Percentiles rank a stretch among this genome's conserved stretches.
These are phyloP conservation scores for Metopia argyrocephala DNA, from an alignment of 2,888 invertebrate species.

Conservation along the genomic window DNA sequence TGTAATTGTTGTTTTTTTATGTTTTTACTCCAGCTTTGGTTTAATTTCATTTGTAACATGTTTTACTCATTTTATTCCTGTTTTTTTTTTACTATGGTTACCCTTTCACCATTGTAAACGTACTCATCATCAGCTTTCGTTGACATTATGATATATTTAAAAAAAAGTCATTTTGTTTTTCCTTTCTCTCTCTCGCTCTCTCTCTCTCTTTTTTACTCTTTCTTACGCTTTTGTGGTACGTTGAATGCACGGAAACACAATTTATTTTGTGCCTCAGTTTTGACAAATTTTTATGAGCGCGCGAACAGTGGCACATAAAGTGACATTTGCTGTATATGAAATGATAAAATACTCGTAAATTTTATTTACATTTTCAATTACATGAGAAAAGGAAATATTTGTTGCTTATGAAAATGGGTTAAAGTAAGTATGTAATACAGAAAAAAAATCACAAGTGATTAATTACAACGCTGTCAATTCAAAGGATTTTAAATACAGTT, in stretches of 20 bases:
- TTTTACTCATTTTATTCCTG: background rate
- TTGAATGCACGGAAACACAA: constrained; percentile 50
- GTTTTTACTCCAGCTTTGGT: constrained; percentile 8
- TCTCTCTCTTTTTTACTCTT: constrained; percentile 9
- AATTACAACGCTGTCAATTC: background rate
- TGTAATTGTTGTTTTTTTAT: constrained; percentile 1
- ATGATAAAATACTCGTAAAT: constrained; percentile 50
- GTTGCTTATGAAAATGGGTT: constrained; percentile 20
- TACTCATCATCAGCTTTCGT: constrained; percentile 49
- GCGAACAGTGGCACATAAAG: background rate
- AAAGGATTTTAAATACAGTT: background rate
- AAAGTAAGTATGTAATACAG: no score
- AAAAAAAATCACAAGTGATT: constrained; percentile 5
- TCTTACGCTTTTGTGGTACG: background rate
- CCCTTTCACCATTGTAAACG: constrained; percentile 29
- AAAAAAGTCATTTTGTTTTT: constrained; percentile 28
- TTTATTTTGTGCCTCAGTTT: constrained; percentile 52
- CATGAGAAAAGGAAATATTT: constrained; percentile 34
- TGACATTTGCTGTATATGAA: background rate
- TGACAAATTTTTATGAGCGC: constrained; percentile 60
- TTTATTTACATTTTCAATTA: constrained; percentile 57
- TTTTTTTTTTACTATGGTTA: constrained; percentile 35
- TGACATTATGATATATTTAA: constrained; percentile 66
- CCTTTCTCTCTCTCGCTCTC: background rate
- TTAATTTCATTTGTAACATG: constrained; percentile 43